A percentile compares a stretch with the other conserved stretches of the same genome.
Evolutionary conservation across 2,797 vertebrate species (phyloP).

Genomic region (Enteromius thamalakanensis): DNA sequence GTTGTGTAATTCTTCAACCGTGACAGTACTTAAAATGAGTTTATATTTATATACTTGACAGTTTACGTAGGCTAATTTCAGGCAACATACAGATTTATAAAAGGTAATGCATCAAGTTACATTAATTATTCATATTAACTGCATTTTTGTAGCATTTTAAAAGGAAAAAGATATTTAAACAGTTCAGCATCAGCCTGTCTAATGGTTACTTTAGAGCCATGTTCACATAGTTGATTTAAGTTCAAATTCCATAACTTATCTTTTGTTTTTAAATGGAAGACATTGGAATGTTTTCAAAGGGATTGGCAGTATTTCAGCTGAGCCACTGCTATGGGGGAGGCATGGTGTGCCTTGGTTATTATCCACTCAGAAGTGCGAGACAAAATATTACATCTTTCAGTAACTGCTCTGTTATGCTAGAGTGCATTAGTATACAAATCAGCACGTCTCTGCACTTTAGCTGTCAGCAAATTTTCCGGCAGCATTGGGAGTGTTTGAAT

Average conservation of each 20-base stretch:
- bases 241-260: neutral
- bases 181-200: neutral
- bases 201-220: neutral
- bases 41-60: neutral
- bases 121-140: neutral
- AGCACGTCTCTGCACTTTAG: constrained; percentile 18
- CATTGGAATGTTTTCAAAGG: constrained; percentile 6
- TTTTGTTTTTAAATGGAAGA: constrained; percentile 13
- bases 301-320: neutral
- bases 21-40: neutral
- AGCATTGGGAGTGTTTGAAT: constrained; percentile 4
- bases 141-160: neutral
- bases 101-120: neutral
- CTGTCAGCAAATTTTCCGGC: constrained; percentile 33
- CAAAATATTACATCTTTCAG: constrained; percentile 16
- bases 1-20: no score
- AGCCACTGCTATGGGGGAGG: constrained; percentile 4
- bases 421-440: constrained; percentile 35
- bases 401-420: neutral
- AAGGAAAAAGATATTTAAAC: neutral
- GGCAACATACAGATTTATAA: neutral
- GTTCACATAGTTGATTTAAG: neutral
- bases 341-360: neutral
- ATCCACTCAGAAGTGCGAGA: neutral
- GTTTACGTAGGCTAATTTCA: neutral